These are phyloP conservation scores for Geopemphigus sp. DNA, from an alignment of 1,140 invertebrate genomes.

Conservation along the genomic window DNA sequence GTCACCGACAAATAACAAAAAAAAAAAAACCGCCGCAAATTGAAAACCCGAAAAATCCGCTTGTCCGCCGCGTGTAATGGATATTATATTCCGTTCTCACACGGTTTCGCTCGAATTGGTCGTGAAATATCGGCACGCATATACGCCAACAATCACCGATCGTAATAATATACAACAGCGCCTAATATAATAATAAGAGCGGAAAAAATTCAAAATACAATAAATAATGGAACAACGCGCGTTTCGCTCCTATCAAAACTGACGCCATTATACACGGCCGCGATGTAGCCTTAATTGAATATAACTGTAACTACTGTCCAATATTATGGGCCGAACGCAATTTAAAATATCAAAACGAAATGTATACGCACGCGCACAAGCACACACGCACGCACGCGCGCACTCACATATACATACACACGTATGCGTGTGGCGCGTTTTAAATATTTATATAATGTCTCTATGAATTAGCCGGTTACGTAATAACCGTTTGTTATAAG, in stretches of 20 bases:
- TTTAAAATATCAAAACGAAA: slow-evolving; percentile 15
- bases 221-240: slow-evolving; percentile 42
- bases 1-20: slow-evolving; percentile 42
- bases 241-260: slow-evolving; percentile 35
- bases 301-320: slow-evolving; percentile 27
- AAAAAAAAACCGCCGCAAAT: slow-evolving; percentile 34
- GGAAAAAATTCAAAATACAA: slow-evolving; percentile 19
- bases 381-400: too few species aligned
- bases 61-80: slow-evolving; percentile 40
- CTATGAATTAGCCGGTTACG: too few species aligned
- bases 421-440: too few species aligned
- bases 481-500: too few species aligned
- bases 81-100: slow-evolving; percentile 46
- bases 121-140: slow-evolving; percentile 46
- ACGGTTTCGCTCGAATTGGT: slow-evolving; percentile 37
- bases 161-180: slow-evolving; percentile 13
- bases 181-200: slow-evolving; percentile 28
- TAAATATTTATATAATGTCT: too few species aligned
- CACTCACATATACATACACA: too few species aligned
- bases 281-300: slow-evolving; percentile 40
- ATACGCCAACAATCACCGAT: slow-evolving; percentile 21
- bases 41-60: slow-evolving; percentile 47
- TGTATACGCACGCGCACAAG: too few species aligned
- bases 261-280: slow-evolving; percentile 39
- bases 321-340: slow-evolving; percentile 16